Conservation (phyloP, 2,113 vertebrate species). For the Leucopternis melanops region DNA sequence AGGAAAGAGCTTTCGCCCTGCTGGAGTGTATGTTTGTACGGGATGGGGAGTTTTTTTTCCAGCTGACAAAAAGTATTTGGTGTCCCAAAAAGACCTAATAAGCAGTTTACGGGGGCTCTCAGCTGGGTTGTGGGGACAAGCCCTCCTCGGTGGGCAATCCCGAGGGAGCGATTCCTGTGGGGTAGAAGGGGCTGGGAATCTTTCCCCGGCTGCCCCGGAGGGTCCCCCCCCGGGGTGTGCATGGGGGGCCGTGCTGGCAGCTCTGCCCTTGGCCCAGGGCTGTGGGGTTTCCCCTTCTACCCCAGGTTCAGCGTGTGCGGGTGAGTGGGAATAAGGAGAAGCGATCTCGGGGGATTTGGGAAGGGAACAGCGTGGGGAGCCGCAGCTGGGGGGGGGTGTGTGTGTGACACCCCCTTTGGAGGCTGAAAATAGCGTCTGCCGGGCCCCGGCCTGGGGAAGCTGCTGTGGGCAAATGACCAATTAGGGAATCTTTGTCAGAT, state of each 20-base stretch:
- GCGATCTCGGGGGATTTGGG: fast-evolving
- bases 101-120: too few species aligned
- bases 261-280: neutral
- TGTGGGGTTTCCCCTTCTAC: neutral
- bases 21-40: fast-evolving
- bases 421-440: neutral
- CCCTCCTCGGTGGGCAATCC: fast-evolving
- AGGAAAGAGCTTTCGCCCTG: neutral
- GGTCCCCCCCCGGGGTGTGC: neutral
- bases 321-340: neutral
- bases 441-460: neutral
- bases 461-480: conserved; percentile 48
- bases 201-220: too few species aligned
- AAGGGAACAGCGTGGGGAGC: neutral
- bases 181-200: neutral
- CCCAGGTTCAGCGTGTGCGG: fast-evolving
- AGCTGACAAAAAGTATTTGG: neutral
- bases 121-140: neutral
- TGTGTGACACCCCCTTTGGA: neutral
- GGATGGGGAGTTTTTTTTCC: neutral
- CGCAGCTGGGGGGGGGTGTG: neutral
- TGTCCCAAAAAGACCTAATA: fast-evolving
- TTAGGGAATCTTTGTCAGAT: conserved; percentile 64
- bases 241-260: too few species aligned
- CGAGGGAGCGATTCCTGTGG: fast-evolving